Evolutionary conservation across 1,140 invertebrate genomes (phyloP).

Genomic region (Euborellia annulipes): DNA sequence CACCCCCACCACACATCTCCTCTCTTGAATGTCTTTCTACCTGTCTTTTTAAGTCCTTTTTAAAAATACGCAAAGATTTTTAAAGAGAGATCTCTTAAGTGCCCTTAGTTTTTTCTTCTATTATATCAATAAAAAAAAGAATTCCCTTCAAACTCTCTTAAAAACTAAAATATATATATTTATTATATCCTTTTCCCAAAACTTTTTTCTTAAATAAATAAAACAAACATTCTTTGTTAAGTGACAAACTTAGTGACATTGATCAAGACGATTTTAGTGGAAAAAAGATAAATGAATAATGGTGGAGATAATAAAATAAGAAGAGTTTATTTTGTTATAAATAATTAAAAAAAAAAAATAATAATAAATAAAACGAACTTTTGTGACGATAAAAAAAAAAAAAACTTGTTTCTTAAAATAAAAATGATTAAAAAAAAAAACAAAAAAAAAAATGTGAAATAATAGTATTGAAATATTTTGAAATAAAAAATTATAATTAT

Average conservation of each 20-base stretch:
- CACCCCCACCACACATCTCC: too few species aligned
- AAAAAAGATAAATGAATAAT: constrained; percentile 4
- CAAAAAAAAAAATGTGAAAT: too few species aligned
- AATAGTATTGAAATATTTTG: too few species aligned
- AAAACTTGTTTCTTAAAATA: neutral
- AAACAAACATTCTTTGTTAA: too few species aligned
- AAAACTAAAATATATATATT: constrained; percentile 1
- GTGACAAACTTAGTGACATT: too few species aligned
- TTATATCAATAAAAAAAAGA: constrained; percentile 13
- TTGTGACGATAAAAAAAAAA: constrained; percentile 29
- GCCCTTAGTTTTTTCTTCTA: constrained; percentile 12
- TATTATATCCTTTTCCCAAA: constrained; percentile 7
- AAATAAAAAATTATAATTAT: too few species aligned
- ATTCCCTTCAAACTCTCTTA: too few species aligned
- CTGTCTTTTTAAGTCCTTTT: constrained; percentile 33
- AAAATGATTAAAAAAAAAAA: too few species aligned
- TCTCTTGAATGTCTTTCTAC: too few species aligned
- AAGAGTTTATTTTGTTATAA: constrained; percentile 2
- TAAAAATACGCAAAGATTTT: constrained; percentile 28
- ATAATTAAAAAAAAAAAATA: constrained; percentile 26
- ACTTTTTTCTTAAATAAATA: constrained; percentile 24
- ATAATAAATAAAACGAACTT: constrained; percentile 23
- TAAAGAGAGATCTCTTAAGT: too few species aligned
- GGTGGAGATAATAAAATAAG: neutral
- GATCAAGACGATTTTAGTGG: constrained; percentile 27